Conservation (phyloP, 2,888 invertebrate species). For the Nineta flava region DNA sequence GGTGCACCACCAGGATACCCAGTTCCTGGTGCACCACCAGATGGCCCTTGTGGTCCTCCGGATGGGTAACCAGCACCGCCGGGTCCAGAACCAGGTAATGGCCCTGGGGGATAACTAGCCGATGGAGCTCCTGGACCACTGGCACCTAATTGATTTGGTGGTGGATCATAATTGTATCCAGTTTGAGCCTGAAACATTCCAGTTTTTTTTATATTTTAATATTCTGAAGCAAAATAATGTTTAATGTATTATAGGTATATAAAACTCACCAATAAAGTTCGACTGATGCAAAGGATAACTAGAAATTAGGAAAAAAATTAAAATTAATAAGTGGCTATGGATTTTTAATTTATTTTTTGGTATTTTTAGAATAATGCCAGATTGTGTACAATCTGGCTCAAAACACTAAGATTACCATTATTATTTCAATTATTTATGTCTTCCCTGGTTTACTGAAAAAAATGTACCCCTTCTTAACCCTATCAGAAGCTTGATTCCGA, state of each 20-base stretch:
- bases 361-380: no score
- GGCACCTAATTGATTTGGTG: constrained; percentile 37
- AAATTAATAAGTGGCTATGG: no score
- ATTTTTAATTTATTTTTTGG: no score
- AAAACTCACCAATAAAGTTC: neutral
- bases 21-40: constrained; percentile 10
- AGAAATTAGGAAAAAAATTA: neutral
- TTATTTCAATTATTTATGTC: no score
- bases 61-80: constrained; percentile 14
- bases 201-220: neutral
- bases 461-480: no score
- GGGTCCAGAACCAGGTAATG: constrained; percentile 12
- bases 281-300: neutral
- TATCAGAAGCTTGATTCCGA: no score
- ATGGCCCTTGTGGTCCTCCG: constrained; percentile 14
- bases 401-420: no score
- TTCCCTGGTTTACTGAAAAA: no score
- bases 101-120: constrained; percentile 17
- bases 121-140: constrained; percentile 15
- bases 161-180: constrained; percentile 61
- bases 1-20: constrained; percentile 9
- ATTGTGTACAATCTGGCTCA: no score
- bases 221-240: no score
- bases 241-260: neutral
- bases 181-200: constrained; percentile 40